Percentiles rank a stretch among this genome's conserved stretches.
These are phyloP conservation scores for Helicoverpa assulta DNA, from an alignment of 2,888 invertebrate genomes.

Conservation along the genomic window DNA sequence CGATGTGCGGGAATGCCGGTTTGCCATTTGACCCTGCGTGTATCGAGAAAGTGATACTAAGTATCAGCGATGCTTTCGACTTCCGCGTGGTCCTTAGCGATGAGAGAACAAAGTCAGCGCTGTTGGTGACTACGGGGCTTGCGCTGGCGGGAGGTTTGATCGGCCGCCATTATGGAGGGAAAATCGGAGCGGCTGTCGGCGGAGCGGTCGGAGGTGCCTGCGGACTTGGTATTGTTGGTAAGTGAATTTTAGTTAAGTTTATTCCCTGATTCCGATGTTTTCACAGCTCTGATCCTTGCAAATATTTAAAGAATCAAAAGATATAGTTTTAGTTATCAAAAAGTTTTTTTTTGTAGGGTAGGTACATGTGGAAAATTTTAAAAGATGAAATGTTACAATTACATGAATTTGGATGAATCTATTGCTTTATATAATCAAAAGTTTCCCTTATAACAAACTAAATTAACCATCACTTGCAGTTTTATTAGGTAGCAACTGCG, in stretches of 20 bases:
- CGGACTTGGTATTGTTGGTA: slow-evolving; percentile 82
- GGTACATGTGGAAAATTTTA: neutral
- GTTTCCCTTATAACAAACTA: no score
- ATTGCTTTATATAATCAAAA: neutral
- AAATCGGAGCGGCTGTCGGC: slow-evolving; percentile 81
- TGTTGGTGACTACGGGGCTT: slow-evolving; percentile 79
- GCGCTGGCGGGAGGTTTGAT: slow-evolving; percentile 81
- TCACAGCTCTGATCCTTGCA: no score
- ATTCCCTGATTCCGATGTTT: neutral
- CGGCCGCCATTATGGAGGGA: slow-evolving; percentile 83
- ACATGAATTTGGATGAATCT: neutral
- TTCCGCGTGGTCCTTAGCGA: slow-evolving; percentile 79
- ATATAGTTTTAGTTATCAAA: neutral
- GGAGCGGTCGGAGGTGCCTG: slow-evolving; percentile 84
- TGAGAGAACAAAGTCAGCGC: slow-evolving; percentile 70
- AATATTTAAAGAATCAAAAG: neutral
- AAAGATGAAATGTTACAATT: neutral
- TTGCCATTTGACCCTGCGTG: slow-evolving; percentile 78
- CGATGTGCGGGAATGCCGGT: slow-evolving; percentile 42
- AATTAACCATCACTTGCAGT: no score
- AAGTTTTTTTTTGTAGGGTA: neutral
- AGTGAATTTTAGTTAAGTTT: slow-evolving; percentile 50
- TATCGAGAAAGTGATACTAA: slow-evolving; percentile 80
- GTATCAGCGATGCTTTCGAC: slow-evolving; percentile 80
- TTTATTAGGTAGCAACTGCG: no score